A percentile compares a stretch with the other conserved stretches of the same genome.
phyloP scores from a whole-genome alignment of 1,140 invertebrate genomes.

The Belonocnema kinseyi region DNA sequence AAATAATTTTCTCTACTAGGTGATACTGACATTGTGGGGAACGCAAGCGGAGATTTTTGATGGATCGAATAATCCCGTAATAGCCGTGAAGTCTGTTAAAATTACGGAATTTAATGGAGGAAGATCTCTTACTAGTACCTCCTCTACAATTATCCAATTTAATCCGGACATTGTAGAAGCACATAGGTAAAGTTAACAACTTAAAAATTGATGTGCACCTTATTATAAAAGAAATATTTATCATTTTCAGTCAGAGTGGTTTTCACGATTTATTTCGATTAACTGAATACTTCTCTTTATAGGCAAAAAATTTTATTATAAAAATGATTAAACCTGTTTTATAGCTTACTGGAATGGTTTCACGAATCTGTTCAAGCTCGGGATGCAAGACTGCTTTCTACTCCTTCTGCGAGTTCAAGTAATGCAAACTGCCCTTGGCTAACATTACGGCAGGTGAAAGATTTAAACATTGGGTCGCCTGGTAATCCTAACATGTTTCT shows the following conservation, averaged over 20 bases:
- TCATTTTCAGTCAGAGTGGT: neutral
- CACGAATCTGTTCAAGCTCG: constrained; percentile 83
- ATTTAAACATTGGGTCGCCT: constrained; percentile 78
- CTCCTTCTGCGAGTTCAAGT: constrained; percentile 41
- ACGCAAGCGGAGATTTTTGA: constrained; percentile 90
- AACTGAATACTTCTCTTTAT: neutral
- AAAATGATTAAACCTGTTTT: constrained; percentile 27
- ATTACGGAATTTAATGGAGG: constrained; percentile 85
- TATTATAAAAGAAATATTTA: neutral
- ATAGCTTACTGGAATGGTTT: constrained; percentile 90
- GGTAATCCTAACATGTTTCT: constrained; percentile 89
- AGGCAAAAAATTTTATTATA: constrained; percentile 5
- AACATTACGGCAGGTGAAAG: constrained; percentile 83
- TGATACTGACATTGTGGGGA: constrained; percentile 88
- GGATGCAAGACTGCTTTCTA: constrained; percentile 71
- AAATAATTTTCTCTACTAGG: constrained; percentile 56
- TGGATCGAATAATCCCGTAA: constrained; percentile 83
- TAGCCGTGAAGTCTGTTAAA: constrained; percentile 87
- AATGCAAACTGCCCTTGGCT: constrained; percentile 74
- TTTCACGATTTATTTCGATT: neutral
- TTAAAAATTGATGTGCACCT: constrained; percentile 17
- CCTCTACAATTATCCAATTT: constrained; percentile 81
- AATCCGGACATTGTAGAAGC: constrained; percentile 94
- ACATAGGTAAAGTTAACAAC: constrained; percentile 74
- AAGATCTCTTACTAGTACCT: constrained; percentile 80